Evolutionary conservation across 2,888 invertebrate genomes (phyloP).

Genomic region (Pollenia amentaria): DNA sequence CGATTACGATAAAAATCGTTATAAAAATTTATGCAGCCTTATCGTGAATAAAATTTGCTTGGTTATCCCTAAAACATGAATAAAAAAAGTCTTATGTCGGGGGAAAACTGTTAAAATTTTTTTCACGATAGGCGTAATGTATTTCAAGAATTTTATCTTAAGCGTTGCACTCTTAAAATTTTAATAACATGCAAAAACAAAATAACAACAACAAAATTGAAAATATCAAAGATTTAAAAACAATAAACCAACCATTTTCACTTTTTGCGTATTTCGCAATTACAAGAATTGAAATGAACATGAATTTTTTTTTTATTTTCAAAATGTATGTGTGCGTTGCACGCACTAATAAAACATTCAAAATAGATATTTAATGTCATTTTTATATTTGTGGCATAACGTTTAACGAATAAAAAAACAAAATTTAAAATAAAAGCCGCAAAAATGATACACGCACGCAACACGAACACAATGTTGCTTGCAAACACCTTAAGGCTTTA

Average conservation of each 20-base stretch:
- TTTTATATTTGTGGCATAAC: slow-evolving; percentile 81
- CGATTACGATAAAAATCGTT: no score
- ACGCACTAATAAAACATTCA: slow-evolving; percentile 75
- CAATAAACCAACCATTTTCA: slow-evolving; percentile 32
- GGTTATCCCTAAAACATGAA: no score
- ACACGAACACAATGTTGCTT: slow-evolving; percentile 25
- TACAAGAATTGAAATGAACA: slow-evolving; percentile 26
- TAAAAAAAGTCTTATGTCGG: no score
- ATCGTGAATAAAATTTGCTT: no score
- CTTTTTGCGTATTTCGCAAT: slow-evolving; percentile 8
- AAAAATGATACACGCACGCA: slow-evolving; percentile 49
- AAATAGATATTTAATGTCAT: slow-evolving; percentile 82
- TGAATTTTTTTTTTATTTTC: neutral
- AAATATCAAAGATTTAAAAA: slow-evolving; percentile 32
- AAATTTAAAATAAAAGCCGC: slow-evolving; percentile 65
- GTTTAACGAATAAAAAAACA: slow-evolving; percentile 72
- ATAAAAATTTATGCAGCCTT: no score
- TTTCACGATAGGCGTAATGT: no score
- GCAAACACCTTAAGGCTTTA: slow-evolving; percentile 68
- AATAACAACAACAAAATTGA: slow-evolving; percentile 33
- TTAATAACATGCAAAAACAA: slow-evolving; percentile 59
- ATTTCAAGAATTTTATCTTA: slow-evolving; percentile 29
- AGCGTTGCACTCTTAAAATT: slow-evolving; percentile 32
- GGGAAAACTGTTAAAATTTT: no score
- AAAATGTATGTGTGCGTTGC: slow-evolving; percentile 4